phyloP scores from a whole-genome alignment of 2,113 vertebrate species.

The Gallinago jamesoni region DNA sequence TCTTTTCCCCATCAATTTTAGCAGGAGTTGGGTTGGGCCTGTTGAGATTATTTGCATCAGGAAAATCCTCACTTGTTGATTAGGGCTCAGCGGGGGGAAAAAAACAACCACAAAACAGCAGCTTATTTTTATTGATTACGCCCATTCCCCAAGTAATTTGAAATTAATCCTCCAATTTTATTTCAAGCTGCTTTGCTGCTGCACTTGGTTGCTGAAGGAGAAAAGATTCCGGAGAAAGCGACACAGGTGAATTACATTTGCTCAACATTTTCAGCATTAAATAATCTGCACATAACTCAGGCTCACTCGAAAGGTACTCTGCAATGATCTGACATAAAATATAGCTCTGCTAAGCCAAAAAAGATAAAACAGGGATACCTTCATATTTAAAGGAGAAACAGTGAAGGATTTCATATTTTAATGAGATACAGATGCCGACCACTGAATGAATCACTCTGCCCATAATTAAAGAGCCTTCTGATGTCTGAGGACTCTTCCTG shows the following conservation, averaged over 20 bases:
- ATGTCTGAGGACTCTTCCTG: conserved; percentile 85
- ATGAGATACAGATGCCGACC: conserved; percentile 83
- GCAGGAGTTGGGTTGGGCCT: not conserved
- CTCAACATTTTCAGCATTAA: conserved; percentile 52
- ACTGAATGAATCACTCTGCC: conserved; percentile 83
- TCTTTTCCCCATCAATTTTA: not conserved
- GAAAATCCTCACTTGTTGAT: not conserved
- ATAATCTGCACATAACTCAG: conserved; percentile 54
- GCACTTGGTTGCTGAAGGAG: not conserved
- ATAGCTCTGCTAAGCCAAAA: conserved; percentile 44
- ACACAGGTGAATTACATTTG: conserved; percentile 46
- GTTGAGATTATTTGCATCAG: not conserved
- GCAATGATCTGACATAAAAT: conserved; percentile 27
- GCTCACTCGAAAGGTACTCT: not conserved
- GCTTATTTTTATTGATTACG: not conserved
- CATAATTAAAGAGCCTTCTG: conserved; percentile 78
- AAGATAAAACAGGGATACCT: conserved; percentile 67
- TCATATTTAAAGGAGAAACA: conserved; percentile 58
- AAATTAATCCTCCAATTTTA: conserved; percentile 28
- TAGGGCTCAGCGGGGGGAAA: not conserved
- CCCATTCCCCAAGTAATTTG: not conserved
- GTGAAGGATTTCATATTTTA: conserved; percentile 78
- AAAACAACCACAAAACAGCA: not conserved
- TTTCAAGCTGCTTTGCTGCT: conserved; percentile 6
- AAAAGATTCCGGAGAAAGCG: not conserved